These are phyloP conservation scores for Uropsilus gracilis DNA, from an alignment of 2,113 vertebrate genomes.

Conservation along the genomic window DNA sequence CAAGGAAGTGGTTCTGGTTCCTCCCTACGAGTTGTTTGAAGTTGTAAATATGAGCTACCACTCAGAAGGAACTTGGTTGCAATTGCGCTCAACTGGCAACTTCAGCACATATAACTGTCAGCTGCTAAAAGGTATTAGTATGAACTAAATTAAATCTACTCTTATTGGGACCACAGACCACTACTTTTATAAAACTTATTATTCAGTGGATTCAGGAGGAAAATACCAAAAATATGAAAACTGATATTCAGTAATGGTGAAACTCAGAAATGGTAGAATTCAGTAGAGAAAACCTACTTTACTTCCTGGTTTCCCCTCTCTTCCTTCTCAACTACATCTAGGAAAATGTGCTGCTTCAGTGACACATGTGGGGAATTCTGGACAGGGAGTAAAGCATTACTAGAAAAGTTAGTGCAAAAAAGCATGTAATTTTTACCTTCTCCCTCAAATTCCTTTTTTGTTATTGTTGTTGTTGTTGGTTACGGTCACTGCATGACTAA, in stretches of 20 bases:
- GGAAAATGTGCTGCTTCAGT: neutral
- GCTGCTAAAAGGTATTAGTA: slow-evolving; percentile 80
- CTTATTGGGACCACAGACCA: neutral
- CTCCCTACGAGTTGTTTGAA: slow-evolving; percentile 82
- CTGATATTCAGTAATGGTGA: neutral
- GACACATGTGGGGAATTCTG: neutral
- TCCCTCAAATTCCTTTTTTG: neutral
- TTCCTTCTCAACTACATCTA: neutral
- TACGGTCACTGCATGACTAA: neutral
- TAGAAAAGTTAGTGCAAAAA: neutral
- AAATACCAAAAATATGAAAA: neutral
- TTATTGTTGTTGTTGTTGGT: neutral
- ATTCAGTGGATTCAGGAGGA: neutral
- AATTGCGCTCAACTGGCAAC: slow-evolving; percentile 77
- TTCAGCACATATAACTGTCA: slow-evolving; percentile 82
- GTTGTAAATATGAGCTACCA: slow-evolving; percentile 68
- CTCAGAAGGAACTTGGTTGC: slow-evolving; percentile 62
- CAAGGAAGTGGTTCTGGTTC: slow-evolving; percentile 81
- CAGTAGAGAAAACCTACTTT: neutral
- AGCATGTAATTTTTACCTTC: neutral
- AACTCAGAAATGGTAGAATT: too few relatives aligned
- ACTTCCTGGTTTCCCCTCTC: neutral
- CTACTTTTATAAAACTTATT: neutral
- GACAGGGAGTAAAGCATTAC: neutral
- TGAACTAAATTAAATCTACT: neutral